phyloP scores from a whole-genome alignment of 2,888 invertebrate species.

The Campaea margaritaria region DNA sequence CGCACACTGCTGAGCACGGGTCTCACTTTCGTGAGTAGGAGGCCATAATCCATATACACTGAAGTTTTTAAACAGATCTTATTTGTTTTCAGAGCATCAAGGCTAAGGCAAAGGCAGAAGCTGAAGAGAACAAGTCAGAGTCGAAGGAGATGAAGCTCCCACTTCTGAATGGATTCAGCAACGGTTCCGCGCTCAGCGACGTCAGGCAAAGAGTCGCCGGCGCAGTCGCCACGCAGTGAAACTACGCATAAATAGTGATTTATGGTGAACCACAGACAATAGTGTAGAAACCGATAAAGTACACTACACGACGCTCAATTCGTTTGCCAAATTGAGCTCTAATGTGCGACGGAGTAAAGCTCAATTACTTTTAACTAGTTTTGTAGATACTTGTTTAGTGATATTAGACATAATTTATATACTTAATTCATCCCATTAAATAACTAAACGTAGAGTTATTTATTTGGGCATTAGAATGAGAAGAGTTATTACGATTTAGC shows the following conservation, averaged over 20 bases:
- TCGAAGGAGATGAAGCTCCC: conserved; percentile 70
- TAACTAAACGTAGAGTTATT: conserved; percentile 35
- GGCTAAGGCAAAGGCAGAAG: conserved; percentile 61
- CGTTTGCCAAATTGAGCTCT: conserved; percentile 30
- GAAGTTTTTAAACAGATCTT: not conserved
- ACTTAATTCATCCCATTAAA: conserved; percentile 18
- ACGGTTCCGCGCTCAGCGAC: conserved; percentile 70
- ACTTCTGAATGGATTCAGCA: conserved; percentile 76
- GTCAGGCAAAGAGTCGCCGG: conserved; percentile 79
- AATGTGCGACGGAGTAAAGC: conserved; percentile 52
- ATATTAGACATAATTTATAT: conserved; percentile 61
- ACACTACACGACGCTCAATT: conserved; percentile 42
- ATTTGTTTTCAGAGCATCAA: conserved; percentile 48
- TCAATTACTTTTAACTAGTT: conserved; percentile 56
- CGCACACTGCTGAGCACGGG: no score
- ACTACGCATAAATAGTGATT: conserved; percentile 20
- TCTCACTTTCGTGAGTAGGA: no score
- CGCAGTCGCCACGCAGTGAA: conserved; percentile 78
- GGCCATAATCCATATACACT: no score
- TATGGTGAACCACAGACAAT: conserved; percentile 42
- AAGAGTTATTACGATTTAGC: not conserved
- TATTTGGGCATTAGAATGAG: conserved; percentile 37
- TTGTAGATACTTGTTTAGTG: conserved; percentile 44
- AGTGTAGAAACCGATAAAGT: conserved; percentile 34
- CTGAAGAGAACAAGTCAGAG: conserved; percentile 58